A percentile compares a stretch with the other conserved stretches of the same genome.
These are phyloP conservation scores for Xanthorhoe designata DNA, from an alignment of 2,888 invertebrate genomes.

Conservation along the genomic window DNA sequence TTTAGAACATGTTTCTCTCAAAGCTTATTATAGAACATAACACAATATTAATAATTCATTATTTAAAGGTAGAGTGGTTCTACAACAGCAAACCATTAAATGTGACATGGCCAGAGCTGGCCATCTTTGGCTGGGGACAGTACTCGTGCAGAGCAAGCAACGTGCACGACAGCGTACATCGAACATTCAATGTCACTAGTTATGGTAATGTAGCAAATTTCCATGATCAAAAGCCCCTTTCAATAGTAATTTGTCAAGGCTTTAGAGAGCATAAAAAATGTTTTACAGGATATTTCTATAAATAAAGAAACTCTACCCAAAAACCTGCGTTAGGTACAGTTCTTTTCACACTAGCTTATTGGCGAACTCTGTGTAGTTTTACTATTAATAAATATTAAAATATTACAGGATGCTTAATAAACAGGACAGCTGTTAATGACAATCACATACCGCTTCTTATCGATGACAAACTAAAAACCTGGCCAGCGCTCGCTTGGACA, in stretches of 20 bases:
- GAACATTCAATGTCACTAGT: constrained; percentile 29
- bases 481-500: constrained; percentile 2
- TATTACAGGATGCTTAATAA: constrained; percentile 31
- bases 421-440: constrained; percentile 17
- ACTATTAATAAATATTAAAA: background rate
- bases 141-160: constrained; percentile 42
- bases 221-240: too few relatives aligned
- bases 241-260: too few relatives aligned
- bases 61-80: constrained; percentile 37
- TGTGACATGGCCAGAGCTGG: background rate
- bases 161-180: constrained; percentile 36
- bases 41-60: background rate
- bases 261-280: too few relatives aligned
- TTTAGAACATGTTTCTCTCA: too few relatives aligned
- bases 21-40: too few relatives aligned
- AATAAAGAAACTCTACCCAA: too few relatives aligned
- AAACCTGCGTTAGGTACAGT: too few relatives aligned
- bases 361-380: background rate
- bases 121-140: constrained; percentile 38
- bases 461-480: constrained; percentile 2
- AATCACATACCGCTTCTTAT: constrained; percentile 24
- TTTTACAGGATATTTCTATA: too few relatives aligned
- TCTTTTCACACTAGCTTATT: background rate
- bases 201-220: constrained; percentile 10
- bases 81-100: constrained; percentile 33